Conservation (phyloP, 2,113 vertebrate genomes). For the Phylloscopus trochiloides region DNA sequence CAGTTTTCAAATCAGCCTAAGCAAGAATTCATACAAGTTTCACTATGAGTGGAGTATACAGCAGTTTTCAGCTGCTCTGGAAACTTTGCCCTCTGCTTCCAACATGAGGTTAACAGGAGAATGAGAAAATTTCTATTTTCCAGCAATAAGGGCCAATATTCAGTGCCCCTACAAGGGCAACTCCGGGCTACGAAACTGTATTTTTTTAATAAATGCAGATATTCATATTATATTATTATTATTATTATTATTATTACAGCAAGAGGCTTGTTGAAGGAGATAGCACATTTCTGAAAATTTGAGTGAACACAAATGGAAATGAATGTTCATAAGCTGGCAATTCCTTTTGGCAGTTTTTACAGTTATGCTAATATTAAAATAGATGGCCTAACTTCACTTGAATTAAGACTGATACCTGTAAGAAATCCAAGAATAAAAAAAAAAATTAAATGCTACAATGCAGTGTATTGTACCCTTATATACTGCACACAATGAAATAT, state of each 20-base stretch:
- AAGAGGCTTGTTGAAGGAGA: not conserved
- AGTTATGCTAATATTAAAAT: not conserved
- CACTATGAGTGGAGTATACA: accelerated
- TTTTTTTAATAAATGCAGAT: not conserved
- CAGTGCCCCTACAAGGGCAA: not conserved
- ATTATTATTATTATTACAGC: not conserved
- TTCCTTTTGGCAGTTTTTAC: not conserved
- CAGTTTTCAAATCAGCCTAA: not conserved
- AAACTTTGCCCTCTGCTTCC: not conserved
- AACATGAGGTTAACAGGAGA: not conserved
- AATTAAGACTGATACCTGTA: not conserved
- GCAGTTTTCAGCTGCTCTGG: not conserved
- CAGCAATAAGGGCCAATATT: not conserved
- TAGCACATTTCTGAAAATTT: not conserved
- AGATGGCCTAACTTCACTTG: not conserved
- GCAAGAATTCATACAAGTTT: not conserved
- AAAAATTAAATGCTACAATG: not conserved
- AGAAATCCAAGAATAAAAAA: not conserved
- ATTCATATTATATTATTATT: not conserved
- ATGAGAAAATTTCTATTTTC: not conserved
- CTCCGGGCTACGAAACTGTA: not conserved
- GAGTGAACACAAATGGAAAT: not conserved
- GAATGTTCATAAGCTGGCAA: not conserved
- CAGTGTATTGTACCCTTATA: not conserved
- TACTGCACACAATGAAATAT: not conserved